phyloP scores from a whole-genome alignment of 2,888 invertebrate species.

The Hecatera dysodea region DNA sequence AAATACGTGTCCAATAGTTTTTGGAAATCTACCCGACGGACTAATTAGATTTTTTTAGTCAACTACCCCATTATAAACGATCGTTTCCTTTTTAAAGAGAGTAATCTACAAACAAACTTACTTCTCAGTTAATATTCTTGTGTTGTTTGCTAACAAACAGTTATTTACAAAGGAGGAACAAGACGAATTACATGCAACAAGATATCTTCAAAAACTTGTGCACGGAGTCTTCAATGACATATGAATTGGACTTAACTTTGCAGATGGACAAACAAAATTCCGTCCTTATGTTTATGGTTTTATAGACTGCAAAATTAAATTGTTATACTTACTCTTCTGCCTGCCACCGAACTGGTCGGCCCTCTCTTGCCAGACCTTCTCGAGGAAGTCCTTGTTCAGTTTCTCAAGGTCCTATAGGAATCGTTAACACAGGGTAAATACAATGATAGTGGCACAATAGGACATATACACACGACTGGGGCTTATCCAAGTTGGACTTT shows the following conservation, averaged over 20 bases:
- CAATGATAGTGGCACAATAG: slow-evolving; percentile 64
- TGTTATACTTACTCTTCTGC: slow-evolving; percentile 94
- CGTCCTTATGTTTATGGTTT: neutral
- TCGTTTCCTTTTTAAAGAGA: neutral
- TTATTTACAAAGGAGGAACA: slow-evolving; percentile 48
- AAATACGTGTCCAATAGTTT: too few relatives aligned
- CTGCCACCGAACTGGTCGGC: slow-evolving; percentile 96
- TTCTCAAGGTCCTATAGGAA: slow-evolving; percentile 95
- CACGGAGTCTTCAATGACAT: slow-evolving; percentile 21
- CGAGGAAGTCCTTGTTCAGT: slow-evolving; percentile 95
- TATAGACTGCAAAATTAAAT: slow-evolving; percentile 37
- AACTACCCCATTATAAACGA: neutral
- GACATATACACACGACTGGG: slow-evolving; percentile 49
- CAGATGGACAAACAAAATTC: slow-evolving; percentile 22
- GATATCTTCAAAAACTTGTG: slow-evolving; percentile 47
- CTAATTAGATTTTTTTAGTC: too few relatives aligned
- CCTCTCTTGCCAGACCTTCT: slow-evolving; percentile 97
- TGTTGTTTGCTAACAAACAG: slow-evolving; percentile 27
- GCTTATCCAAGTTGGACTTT: slow-evolving; percentile 46
- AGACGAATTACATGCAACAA: slow-evolving; percentile 48
- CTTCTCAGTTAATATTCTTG: slow-evolving; percentile 3
- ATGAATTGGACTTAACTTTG: slow-evolving; percentile 30
- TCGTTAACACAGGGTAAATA: slow-evolving; percentile 86
- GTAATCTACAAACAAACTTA: neutral
- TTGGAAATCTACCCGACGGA: too few relatives aligned